Evolutionary conservation across 2,113 vertebrate genomes (phyloP), one percentile per base, ranked within the genome.

Genomic region (Taxidea taxus): DNA sequence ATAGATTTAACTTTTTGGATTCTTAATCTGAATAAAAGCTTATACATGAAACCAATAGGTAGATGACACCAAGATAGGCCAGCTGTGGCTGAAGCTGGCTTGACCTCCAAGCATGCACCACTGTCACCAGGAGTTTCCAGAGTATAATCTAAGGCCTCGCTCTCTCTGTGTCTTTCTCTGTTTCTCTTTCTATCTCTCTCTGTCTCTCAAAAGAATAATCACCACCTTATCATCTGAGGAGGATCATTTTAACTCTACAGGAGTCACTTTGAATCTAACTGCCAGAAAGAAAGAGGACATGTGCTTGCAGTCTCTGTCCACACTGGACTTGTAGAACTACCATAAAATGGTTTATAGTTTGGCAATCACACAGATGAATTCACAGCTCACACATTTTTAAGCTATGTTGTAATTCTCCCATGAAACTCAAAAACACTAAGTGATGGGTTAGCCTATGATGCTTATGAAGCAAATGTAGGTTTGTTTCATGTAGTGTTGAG

Each of bases 341-440:
- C 54, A 72, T 47, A 91, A 95, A 90, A 70, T 75, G 11, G 44
- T 87, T 97, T 96, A 60, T 29, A 85, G 87, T 83, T 85, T 81
- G 49, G 44, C 77, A 51, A 70, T 87, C 58, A 82, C 44, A 56
- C 31, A 75, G 87, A 37, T 74, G 77, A 92, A 58, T 78, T 89
- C 64, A 90, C 31, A 85, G 74, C 16, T 72, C 37, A 64, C 80
- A 47, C 23, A 85, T 95, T 60, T 92, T 94, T 37, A 77, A 94
- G 74, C 25, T 44, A 34, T 70, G 27, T 39, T 85, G 44, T 90
- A 90, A 81, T 82, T 89, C 54, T 97, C 75, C 81, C 72, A 13
- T 39, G 75, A 54, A 90, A 90, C 34, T 60, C 42, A 49, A 92
- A 90, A 92, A 70, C 27, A 51, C 23, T n/a, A 81, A 85, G n/a